Evolutionary conservation across 2,113 vertebrate genomes (phyloP), one percentile per base, ranked within the genome.

Genomic region (Atherinomorus stipes): DNA sequence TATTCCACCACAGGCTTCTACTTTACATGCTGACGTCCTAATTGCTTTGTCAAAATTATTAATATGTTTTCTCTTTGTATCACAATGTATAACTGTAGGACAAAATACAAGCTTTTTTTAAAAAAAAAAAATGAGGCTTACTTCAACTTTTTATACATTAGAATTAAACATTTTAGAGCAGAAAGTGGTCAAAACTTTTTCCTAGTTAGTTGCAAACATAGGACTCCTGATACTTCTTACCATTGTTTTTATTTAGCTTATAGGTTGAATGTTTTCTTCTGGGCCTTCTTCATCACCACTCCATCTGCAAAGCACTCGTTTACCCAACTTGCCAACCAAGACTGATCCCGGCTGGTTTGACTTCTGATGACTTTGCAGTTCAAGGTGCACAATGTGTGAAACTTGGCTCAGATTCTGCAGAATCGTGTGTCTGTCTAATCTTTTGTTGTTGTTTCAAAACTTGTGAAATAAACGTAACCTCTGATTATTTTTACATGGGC

Each of bases 251-350:
- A 59, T 71, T 85, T 78, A 50, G 34, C 59, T 76, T 73, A 51
- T 19, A 68, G 21, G 57, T 74, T 87, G 80, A 64, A 80, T 50
- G 25, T 70, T 74, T 78, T 82, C 80, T 80, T 64, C 31, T 60
- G 45, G 54, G 70, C 70, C 21, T 59, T 64, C 64, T 73, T 63
- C 44, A 68, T 61, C 68, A n/a, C 3, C 4, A 52, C 63, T 81
- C 63, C 70, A 67, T 89, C 25, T 53, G 13, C 7, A 31, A 76
- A 51, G 71, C 54, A 64, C 51, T 31, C 80, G 45, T 85, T n/a
- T 80, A 51, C 50, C 78, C 59, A 71, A 74, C 23, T 52, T 57
- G 45, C 31, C 65, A 53, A 57, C 37, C 75, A 76, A 79, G 80
- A 74, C 37, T 25, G 53, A 83, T 72, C 42, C 47, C n/a, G 54